Evolutionary conservation across 92 coral and sea anemone species (phyloP), one percentile per base, ranked within the genome.

Genomic region (Heliopora coerulea): DNA sequence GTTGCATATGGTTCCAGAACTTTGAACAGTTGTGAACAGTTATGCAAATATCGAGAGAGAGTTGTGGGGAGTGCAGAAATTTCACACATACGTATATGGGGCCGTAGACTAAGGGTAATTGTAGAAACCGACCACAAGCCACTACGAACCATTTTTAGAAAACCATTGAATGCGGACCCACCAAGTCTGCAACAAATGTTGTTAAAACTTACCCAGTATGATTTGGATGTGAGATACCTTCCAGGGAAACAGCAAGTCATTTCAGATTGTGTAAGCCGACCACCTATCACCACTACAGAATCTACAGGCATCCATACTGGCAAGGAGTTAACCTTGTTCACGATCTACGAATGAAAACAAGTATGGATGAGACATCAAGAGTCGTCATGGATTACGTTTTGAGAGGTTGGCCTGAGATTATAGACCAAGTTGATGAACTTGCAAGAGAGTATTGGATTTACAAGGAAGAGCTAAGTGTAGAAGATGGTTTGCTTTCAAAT

Each of bases 241-340:
- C 86, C 82, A 13, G 78, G 82, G 19, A 75, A 75, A 25, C 46
- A 65, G 20, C 82, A 75, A 28, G 59, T 56, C 19, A 54, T 82
- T n/a, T 79, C 82, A 29, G 84, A 84, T 72, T 84, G 84, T 72
- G 49, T 81, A 20, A 76, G 72, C 68, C 74, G 83, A 81, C 85
- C 89, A 28, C 83, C 85, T 9, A 46, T 58, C 66, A 20, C 30
- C 7, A 74, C 50, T 35, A 60, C 78, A 19, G 75, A 73, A 64
- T 64, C 75, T 46, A 65, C 32, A 30, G 68, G 84, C 29, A 30
- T n/a, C n/a, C n/a, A n/a, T n/a, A n/a, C n/a, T n/a, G n/a, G n/a
- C n/a, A n/a, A n/a, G 83, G 80, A 25, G 66, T 80, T 27, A 85
- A 85, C 41, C 79, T 74, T 13, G 50, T 72, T 57, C 80, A 78